Base-by-base conservation (phyloP, 1,140 invertebrate genomes). In the Galleria mellonella region DNA sequence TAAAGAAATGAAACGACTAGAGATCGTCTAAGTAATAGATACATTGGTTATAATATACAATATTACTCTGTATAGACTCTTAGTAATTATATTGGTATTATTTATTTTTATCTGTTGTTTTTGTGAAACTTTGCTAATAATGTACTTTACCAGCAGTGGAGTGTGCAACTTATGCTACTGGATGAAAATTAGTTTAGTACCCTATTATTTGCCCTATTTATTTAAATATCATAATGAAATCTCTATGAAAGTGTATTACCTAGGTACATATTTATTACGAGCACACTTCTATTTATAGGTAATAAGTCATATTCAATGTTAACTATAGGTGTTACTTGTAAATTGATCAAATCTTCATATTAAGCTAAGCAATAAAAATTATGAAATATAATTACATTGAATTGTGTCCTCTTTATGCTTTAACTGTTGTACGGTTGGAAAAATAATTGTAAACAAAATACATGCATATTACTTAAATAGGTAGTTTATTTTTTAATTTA, bases 1-100 rank as follows among this genome's bases (percentile, higher is more conserved):
- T 47, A 95, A 97, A 89, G 95, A 94, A 87, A 96, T 96, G 94
- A 93, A 91, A 72, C 90, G 92, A 77, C 86, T 91, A 68, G 89
- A 89, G 62, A 88, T 92, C 62, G 88, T 89, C 42, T 90, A 89
- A 88, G 35, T 44, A 33, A 36, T 40, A 8, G 39, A 9, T 46
- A 37, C 27, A 36, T 29, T 50, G 32, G 17, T 45, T 33, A 45
- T 47, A 49, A 31, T 38, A 42, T 46, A 55, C 31, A 37, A 50
- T 48, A 52, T 30, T 60, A 69, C 51, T 67, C 53, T 74, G 68
- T 81, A 77, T 79, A 82, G 70, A 55, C 39, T 68, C 68, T 71
- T 73, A 76, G 74, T 65, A 53, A 76, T 74, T 78, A 74, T 79
- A 79, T 61, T 52, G 55, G 63, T 67, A 69, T 72, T 81, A 83